phyloP scores from a whole-genome alignment of 2,797 vertebrate species.

The Phataginus tricuspis region DNA sequence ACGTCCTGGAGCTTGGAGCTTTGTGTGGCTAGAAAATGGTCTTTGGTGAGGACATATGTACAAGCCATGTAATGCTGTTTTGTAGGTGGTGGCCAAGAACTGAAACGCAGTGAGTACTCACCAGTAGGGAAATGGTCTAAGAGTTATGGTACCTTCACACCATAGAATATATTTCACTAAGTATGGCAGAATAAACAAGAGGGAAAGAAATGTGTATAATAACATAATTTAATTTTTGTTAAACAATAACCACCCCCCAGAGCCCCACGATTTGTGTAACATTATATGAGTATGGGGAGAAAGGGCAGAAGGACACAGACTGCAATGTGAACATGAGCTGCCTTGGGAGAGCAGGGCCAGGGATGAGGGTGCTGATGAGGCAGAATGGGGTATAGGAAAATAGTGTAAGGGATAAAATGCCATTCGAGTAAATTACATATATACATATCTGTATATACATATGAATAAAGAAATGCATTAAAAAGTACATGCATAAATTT shows the following conservation, averaged over 20 bases:
- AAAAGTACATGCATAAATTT: neutral
- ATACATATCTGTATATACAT: neutral
- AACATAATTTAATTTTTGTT: neutral
- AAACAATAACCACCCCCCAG: neutral
- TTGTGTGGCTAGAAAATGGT: slow-evolving; percentile 30
- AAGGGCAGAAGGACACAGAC: neutral
- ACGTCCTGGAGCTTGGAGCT: neutral
- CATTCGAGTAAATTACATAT: neutral
- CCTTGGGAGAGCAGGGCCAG: neutral
- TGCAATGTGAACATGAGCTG: neutral
- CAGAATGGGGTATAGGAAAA: neutral
- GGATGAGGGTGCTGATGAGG: neutral
- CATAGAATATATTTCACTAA: neutral
- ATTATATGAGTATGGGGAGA: neutral
- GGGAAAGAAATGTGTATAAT: neutral
- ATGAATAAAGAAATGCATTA: neutral
- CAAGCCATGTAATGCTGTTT: neutral
- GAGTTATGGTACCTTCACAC: neutral
- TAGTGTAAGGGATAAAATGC: neutral
- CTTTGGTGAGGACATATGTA: neutral
- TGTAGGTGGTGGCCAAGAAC: slow-evolving; percentile 1
- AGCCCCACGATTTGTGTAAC: neutral
- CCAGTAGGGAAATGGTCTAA: neutral
- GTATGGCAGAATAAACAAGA: neutral
- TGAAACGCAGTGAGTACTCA: neutral